Evolutionary conservation across 2,113 vertebrate genomes (phyloP).

Genomic region (Thryonomys swinderianus): DNA sequence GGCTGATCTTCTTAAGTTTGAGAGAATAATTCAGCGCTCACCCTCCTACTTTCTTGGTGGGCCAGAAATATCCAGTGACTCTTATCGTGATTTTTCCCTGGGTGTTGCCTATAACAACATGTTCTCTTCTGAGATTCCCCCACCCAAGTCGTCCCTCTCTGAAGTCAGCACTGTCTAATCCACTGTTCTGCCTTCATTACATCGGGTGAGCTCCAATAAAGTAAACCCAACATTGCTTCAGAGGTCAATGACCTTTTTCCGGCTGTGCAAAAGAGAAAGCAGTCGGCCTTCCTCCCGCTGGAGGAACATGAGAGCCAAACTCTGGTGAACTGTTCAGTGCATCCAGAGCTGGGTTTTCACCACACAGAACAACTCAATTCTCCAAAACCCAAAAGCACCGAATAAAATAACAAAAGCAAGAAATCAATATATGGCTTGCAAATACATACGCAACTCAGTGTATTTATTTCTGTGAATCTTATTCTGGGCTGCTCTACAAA

Average conservation of each 20-base stretch:
- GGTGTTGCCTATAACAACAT: conserved; percentile 70
- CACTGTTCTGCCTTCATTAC: conserved; percentile 66
- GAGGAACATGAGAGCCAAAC: not conserved
- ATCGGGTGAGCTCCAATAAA: conserved; percentile 49
- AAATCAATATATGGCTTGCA: not conserved
- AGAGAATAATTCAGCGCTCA: conserved; percentile 8
- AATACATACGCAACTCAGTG: not conserved
- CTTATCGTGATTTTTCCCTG: conserved; percentile 48
- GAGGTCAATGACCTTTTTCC: conserved; percentile 55
- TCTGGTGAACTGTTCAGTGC: conserved; percentile 10
- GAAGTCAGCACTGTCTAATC: conserved; percentile 61
- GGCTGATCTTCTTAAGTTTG: conserved; percentile 1
- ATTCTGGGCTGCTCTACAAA: not conserved
- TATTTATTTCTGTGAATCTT: not conserved
- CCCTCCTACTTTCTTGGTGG: conserved; percentile 57
- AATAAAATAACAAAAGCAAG: not conserved
- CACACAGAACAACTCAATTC: not conserved
- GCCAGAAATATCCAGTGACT: conserved; percentile 40
- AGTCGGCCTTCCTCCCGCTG: conserved; percentile 60
- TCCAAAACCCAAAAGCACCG: conserved; percentile 54
- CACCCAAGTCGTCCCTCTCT: conserved; percentile 55
- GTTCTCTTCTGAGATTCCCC: conserved; percentile 67
- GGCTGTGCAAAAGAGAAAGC: not conserved
- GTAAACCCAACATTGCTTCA: not conserved
- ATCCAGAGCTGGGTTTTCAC: conserved; percentile 43